phyloP scores from a whole-genome alignment of 1,140 invertebrate genomes.

The Achatina immaculata region DNA sequence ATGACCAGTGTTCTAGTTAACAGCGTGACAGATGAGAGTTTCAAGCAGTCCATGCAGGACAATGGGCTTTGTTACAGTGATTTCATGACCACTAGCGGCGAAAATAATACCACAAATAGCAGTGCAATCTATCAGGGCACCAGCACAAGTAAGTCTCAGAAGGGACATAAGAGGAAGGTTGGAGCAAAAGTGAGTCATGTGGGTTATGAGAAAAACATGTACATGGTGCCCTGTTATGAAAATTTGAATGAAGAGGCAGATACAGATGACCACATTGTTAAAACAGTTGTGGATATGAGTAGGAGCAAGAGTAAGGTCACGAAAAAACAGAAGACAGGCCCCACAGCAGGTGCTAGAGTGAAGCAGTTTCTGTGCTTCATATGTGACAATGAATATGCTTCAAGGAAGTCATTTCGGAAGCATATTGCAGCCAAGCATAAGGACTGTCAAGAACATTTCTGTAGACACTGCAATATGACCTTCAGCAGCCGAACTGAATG shows the following conservation, averaged over 20 bases:
- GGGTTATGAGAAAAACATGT: constrained; percentile 13
- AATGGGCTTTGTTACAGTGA: constrained; percentile 23
- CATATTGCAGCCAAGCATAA: constrained; percentile 22
- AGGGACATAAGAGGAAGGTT: background rate
- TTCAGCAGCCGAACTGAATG: constrained; percentile 16
- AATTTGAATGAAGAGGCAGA: constrained; percentile 16
- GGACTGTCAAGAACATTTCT: constrained; percentile 8
- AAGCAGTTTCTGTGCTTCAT: constrained; percentile 19
- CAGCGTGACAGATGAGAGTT: constrained; percentile 8
- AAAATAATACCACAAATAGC: background rate
- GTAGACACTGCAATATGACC: constrained; percentile 12
- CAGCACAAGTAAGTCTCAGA: background rate
- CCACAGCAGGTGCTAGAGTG: background rate
- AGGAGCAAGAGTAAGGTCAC: background rate
- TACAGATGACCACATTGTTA: constrained; percentile 9
- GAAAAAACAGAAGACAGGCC: background rate
- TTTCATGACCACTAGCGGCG: background rate
- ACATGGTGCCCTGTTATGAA: constrained; percentile 12
- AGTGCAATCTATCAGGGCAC: background rate
- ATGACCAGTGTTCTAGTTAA: constrained; percentile 25
- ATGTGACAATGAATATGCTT: constrained; percentile 25
- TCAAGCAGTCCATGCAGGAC: constrained; percentile 8
- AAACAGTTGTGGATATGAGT: constrained; percentile 1
- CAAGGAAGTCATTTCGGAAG: constrained; percentile 16
- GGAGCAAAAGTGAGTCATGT: background rate